Percentiles rank a stretch among this genome's conserved stretches.
These are phyloP conservation scores for Acanthosepion esculentum DNA, from an alignment of 2,888 invertebrate species.

Conservation along the genomic window DNA sequence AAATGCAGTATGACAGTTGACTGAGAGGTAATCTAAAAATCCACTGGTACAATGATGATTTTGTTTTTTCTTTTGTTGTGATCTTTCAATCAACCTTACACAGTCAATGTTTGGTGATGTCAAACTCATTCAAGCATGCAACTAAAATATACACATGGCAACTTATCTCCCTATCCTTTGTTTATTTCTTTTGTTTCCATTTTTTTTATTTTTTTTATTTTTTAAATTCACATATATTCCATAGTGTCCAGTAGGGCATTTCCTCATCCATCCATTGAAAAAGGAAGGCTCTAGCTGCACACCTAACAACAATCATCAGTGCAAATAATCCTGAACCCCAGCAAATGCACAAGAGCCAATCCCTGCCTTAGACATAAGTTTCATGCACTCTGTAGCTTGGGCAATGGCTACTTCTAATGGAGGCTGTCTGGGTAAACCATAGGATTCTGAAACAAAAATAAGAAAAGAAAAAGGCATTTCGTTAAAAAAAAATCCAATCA, in stretches of 20 bases:
- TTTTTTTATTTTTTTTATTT: too few relatives aligned
- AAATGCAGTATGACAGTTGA: not conserved
- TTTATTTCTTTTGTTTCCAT: not conserved
- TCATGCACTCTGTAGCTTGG: slow-evolving; percentile 90
- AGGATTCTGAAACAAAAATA: slow-evolving; percentile 82
- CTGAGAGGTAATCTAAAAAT: not conserved
- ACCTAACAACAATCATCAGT: slow-evolving; percentile 60
- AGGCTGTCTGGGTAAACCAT: slow-evolving; percentile 90
- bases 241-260: slow-evolving; percentile 34
- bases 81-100: not conserved
- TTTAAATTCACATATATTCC: not conserved
- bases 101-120: not conserved
- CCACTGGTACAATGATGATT: not conserved
- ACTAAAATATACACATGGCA: slow-evolving; percentile 34
- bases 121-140: slow-evolving; percentile 36
- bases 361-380: slow-evolving; percentile 90
- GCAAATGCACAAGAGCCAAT: slow-evolving; percentile 96
- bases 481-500: not conserved
- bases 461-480: not conserved
- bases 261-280: not conserved
- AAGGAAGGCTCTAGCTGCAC: not conserved
- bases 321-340: slow-evolving; percentile 82
- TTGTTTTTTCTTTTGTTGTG: not conserved
- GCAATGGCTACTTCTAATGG: slow-evolving; percentile 93
- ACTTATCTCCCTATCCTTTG: slow-evolving; percentile 36